Evolutionary conservation across 1,140 invertebrate species (phyloP), one percentile per base, ranked within the genome.

Genomic region (Plutomurus gul): DNA sequence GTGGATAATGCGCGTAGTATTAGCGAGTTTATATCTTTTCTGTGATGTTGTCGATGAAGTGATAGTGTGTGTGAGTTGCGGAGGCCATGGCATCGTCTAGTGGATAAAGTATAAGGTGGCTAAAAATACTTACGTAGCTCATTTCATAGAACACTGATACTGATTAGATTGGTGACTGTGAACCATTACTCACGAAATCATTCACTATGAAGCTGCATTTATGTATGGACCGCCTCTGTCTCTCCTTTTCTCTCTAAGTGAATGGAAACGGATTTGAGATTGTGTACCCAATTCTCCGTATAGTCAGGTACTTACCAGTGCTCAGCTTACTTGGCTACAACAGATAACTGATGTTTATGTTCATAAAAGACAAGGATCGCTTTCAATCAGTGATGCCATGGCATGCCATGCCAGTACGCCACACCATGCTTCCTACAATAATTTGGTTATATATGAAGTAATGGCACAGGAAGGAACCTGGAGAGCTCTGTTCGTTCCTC

Each of bases 171-270:
- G 16, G 16, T n/a, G 27, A 30, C n/a, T 65, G 16, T 65, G 56
- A 65, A 33, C 56, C 56, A 27, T 65, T 65, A 33, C 56, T 65
- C 27, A 33, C 27, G 36, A 33, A 65, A 65, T 65, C 56, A 65
- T 30, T 65, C 25, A 27, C 25, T 65, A 65, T 65, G 56, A 65
- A 65, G 39, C 70, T 40, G 70, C 70, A 72, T 72, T 72, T 72
- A 72, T 72, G 37, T 40, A 22, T 25, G 39, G 70, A 37, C 39
- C n/a, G n/a, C n/a, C n/a, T n/a, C n/a, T n/a, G n/a, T n/a, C n/a
- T n/a, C n/a, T n/a, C n/a, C n/a, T n/a, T n/a, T n/a, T n/a, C n/a
- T n/a, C n/a, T n/a, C 40, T 72, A 72, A 72, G 22, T 40, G 70
- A 40, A 46, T 40, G 36, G 70, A 37, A 40, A 40, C 37, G 18